Conservation (phyloP, 2,113 vertebrate species). For the Callaeas wilsoni region DNA sequence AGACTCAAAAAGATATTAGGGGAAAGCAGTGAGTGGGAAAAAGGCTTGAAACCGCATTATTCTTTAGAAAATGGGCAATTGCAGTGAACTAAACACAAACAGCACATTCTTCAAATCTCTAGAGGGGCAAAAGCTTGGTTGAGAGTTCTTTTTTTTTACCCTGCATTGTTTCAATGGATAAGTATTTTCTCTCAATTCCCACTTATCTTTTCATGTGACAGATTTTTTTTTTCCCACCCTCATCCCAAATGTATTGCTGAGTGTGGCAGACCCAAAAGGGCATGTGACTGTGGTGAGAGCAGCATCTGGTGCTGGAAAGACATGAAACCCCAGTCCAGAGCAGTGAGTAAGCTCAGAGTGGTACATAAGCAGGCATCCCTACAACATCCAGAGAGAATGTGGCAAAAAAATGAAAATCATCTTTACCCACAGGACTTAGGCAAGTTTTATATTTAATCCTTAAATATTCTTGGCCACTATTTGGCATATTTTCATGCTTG, state of each 20-base stretch:
- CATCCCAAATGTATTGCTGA: not conserved
- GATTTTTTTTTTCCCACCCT: not conserved
- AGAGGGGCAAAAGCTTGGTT: not conserved
- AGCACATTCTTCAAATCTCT: not conserved
- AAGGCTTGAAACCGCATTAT: not conserved
- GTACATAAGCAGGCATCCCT: not conserved
- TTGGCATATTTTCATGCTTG: not conserved
- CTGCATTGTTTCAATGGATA: not conserved
- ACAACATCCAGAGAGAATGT: not conserved
- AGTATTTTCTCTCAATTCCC: not conserved
- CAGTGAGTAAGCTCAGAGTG: not conserved
- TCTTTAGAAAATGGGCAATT: not conserved
- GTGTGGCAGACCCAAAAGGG: not conserved
- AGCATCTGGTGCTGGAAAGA: not conserved
- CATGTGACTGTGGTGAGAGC: not conserved
- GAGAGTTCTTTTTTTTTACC: not conserved
- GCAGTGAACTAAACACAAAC: not conserved
- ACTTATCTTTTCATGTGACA: not conserved
- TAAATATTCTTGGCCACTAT: not conserved
- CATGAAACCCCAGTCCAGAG: not conserved
- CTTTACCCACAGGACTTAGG: not conserved
- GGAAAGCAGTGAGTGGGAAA: not conserved
- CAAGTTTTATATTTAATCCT: conserved; percentile 23
- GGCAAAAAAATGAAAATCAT: not conserved
- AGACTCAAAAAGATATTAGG: not conserved